Evolutionary conservation across 2,888 invertebrate genomes (phyloP).

Genomic region (Orchesella flavescens): DNA sequence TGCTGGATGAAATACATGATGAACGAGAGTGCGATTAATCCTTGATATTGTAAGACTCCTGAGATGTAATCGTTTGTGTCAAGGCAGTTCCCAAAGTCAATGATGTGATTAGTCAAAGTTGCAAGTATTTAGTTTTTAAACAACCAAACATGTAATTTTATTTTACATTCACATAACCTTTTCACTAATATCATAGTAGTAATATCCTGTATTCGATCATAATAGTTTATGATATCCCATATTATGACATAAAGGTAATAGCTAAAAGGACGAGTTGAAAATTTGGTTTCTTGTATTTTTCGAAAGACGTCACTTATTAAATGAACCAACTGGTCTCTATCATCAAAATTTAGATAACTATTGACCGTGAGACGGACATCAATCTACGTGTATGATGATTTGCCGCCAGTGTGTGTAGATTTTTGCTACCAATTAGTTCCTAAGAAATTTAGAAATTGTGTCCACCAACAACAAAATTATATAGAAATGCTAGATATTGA

Average conservation of each 20-base stretch:
- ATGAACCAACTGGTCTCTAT: constrained; percentile 48
- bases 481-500: too few species aligned
- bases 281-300: constrained; percentile 41
- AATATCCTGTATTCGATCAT: constrained; percentile 48
- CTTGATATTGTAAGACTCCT: too few species aligned
- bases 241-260: constrained; percentile 36
- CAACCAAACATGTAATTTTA: constrained; percentile 52
- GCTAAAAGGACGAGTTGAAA: constrained; percentile 57
- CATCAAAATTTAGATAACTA: constrained; percentile 9
- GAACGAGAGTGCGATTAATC: too few species aligned
- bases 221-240: constrained; percentile 47
- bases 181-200: constrained; percentile 43
- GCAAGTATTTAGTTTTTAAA: not conserved
- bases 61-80: too few species aligned
- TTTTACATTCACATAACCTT: constrained; percentile 61
- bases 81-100: too few species aligned
- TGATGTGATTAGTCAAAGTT: too few species aligned
- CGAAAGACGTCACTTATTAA: constrained; percentile 62
- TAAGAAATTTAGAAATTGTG: too few species aligned
- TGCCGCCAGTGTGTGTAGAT: too few species aligned
- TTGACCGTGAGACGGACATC: constrained; percentile 8
- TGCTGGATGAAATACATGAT: too few species aligned
- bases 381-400: too few species aligned
- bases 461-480: too few species aligned
- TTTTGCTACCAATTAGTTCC: too few species aligned